phyloP scores from a whole-genome alignment of 2,888 invertebrate species.

The Apomyelois bistriatella region DNA sequence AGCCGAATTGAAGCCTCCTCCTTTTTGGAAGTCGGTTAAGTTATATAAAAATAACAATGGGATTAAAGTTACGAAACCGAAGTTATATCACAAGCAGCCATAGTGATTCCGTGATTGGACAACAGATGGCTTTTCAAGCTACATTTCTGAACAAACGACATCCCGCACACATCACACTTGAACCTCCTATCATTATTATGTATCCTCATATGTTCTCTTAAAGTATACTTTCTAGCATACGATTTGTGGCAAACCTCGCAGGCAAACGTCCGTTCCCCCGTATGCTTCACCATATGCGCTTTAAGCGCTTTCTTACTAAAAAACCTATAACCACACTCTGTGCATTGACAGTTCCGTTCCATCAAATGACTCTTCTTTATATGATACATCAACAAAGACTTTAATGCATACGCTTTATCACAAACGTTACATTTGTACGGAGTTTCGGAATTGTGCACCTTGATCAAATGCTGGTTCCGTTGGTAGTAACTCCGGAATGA shows the following conservation, averaged over 20 bases:
- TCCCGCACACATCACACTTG: constrained; percentile 51
- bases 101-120: constrained; percentile 60
- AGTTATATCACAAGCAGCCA: constrained; percentile 53
- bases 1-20: too few species aligned
- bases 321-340: constrained; percentile 71
- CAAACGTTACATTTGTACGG: constrained; percentile 69
- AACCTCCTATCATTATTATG: constrained; percentile 65
- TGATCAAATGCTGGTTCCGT: constrained; percentile 61
- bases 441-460: constrained; percentile 62
- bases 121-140: constrained; percentile 62
- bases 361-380: constrained; percentile 70
- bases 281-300: constrained; percentile 73
- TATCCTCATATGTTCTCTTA: constrained; percentile 66
- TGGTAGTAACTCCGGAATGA: constrained; percentile 65
- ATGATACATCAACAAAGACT: constrained; percentile 61
- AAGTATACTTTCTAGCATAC: constrained; percentile 58
- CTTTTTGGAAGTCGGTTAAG: too few species aligned
- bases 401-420: constrained; percentile 50
- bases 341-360: constrained; percentile 69
- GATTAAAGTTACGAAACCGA: constrained; percentile 18
- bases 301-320: constrained; percentile 76
- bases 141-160: constrained; percentile 64
- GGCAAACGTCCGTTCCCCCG: constrained; percentile 53
- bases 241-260: constrained; percentile 61
- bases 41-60: too few species aligned